These are phyloP conservation scores for Sciaenops ocellatus DNA, from an alignment of 2,797 vertebrate species.

Conservation along the genomic window DNA sequence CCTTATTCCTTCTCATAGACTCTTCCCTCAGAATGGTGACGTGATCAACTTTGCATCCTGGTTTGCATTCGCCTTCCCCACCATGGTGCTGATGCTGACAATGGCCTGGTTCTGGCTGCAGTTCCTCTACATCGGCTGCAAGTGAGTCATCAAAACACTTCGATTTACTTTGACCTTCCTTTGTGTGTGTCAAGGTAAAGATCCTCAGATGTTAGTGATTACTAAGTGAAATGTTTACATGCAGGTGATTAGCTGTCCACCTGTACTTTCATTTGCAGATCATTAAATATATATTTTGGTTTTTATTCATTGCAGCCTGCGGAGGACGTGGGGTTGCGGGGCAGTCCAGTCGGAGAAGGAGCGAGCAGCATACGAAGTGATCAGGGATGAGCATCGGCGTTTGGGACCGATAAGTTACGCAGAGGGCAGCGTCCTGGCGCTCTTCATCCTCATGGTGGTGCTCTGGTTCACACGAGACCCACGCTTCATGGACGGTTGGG, in stretches of 20 bases:
- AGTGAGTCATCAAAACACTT: slow-evolving; percentile 84
- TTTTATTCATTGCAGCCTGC: slow-evolving; percentile 78
- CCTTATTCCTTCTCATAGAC: slow-evolving; percentile 70
- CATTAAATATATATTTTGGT: background rate
- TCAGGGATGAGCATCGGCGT: slow-evolving; percentile 86
- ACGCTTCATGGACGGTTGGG: slow-evolving; percentile 93
- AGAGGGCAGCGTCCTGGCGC: slow-evolving; percentile 87
- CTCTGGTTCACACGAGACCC: slow-evolving; percentile 97
- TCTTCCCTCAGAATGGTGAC: slow-evolving; percentile 91
- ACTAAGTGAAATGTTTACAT: background rate
- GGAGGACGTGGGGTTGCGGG: slow-evolving; percentile 86
- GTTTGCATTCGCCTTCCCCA: slow-evolving; percentile 96
- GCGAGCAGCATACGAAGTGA: slow-evolving; percentile 80
- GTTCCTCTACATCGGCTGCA: slow-evolving; percentile 87
- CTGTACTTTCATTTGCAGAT: background rate
- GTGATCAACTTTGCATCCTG: slow-evolving; percentile 95
- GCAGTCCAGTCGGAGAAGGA: slow-evolving; percentile 79
- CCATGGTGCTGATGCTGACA: slow-evolving; percentile 91
- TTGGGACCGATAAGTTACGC: slow-evolving; percentile 90
- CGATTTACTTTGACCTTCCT: background rate
- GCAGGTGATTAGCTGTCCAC: background rate
- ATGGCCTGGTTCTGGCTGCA: slow-evolving; percentile 96
- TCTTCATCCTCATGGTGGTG: slow-evolving; percentile 89
- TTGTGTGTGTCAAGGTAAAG: too few species aligned
- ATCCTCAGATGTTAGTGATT: background rate